Conservation (phyloP, 2,888 invertebrate genomes). For the Craniophora ligustri region DNA sequence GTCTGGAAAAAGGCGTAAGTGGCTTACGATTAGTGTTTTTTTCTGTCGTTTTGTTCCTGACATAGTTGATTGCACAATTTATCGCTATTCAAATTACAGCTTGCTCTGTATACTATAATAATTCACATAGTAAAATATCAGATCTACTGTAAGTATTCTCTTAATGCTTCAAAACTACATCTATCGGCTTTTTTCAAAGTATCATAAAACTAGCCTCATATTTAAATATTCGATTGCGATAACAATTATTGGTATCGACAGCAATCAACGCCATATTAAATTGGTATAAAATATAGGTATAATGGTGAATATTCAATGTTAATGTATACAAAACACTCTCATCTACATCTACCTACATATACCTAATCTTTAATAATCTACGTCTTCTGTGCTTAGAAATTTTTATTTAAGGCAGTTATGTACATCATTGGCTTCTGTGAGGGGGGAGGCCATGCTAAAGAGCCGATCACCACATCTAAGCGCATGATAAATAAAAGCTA, state of each 20-base stretch:
- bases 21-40: neutral
- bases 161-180: conserved; percentile 29
- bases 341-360: too few species aligned
- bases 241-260: conserved; percentile 11
- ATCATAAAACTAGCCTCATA: too few species aligned
- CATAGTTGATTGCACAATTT: neutral
- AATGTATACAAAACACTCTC: too few species aligned
- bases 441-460: too few species aligned
- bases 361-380: too few species aligned
- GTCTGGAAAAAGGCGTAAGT: neutral
- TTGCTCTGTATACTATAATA: conserved; percentile 1
- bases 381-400: too few species aligned
- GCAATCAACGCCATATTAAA: conserved; percentile 22
- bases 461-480: too few species aligned
- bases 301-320: neutral
- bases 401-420: too few species aligned
- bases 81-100: conserved; percentile 9
- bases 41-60: neutral
- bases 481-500: too few species aligned
- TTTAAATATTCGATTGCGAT: conserved; percentile 28
- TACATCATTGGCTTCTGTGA: too few species aligned
- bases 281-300: conserved; percentile 15
- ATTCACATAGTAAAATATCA: conserved; percentile 33
- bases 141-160: conserved; percentile 2
- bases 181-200: conserved; percentile 15